Base-by-base conservation (phyloP, 2,113 vertebrate species). In the Oenanthe oenanthe region DNA sequence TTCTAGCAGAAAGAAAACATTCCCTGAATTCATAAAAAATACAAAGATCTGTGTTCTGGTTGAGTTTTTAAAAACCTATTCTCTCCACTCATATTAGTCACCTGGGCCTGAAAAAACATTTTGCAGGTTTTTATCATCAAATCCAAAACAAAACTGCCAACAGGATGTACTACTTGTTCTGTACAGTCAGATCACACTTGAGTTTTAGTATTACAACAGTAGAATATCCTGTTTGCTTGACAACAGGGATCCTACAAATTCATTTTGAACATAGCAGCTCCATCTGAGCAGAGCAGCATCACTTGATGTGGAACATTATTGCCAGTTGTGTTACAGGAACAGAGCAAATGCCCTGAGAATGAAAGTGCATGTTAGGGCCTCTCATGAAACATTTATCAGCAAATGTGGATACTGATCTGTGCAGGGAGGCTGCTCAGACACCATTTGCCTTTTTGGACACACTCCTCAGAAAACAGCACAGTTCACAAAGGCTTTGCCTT, bases 61-160 rank as follows among this genome's bases (percentile, higher is more conserved):
- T 10, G 43, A 67, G 24, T 14, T 63, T 67, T 68, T 11, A 1
- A 34, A 50, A 68, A 34, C 48, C 66, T 53, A 0, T 38, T 40
- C 40, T 86, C 65, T 80, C 60, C 50, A 58, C 25, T 86, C 56
- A 2, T 29, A 70, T 62, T 68, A 77, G 60, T 43, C 40, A 56
- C 34, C 65, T 43, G 7, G 47, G 40, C 42, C 63, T 50, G 40
- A 83, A 61, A 21, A 71, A 84, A 47, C 32, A 67, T 57, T 85
- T 58, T 73, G 45, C n/a, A 89, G 74, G 13, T 3, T 57, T 95
- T 80, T 56, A 85, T 43, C 40, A 42, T 54, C 38, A 77, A 80
- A 20, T 73, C 42, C 48, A 81, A 61, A 73, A 50, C 34, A 93
- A 83, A 93, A 77, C 21, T 13, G 25, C n/a, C 78, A 82, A n/a